A percentile compares a stretch with the other conserved stretches of the same genome.
These are phyloP conservation scores for Peribatodes rhomboidaria DNA, from an alignment of 2,888 invertebrate genomes.

Conservation along the genomic window DNA sequence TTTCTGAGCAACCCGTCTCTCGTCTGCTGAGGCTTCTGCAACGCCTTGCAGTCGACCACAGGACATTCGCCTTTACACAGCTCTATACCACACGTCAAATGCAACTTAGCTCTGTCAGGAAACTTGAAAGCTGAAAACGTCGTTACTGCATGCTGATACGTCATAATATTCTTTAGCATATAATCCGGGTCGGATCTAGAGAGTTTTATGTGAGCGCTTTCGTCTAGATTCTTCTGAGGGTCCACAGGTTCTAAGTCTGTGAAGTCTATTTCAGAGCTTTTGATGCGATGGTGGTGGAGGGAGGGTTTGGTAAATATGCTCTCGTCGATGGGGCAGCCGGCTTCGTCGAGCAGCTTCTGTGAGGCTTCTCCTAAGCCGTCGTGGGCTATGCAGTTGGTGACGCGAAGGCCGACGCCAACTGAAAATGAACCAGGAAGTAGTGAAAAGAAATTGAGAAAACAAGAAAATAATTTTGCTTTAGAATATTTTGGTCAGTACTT, in stretches of 20 bases:
- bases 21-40: conserved; percentile 78
- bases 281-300: conserved; percentile 74
- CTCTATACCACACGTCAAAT: conserved; percentile 92
- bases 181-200: conserved; percentile 72
- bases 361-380: conserved; percentile 92
- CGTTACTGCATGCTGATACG: conserved; percentile 83
- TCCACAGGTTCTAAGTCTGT: conserved; percentile 72
- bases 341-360: conserved; percentile 90
- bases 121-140: conserved; percentile 94
- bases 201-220: conserved; percentile 64
- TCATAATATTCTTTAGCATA: conserved; percentile 81
- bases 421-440: conserved; percentile 54
- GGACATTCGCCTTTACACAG: conserved; percentile 91
- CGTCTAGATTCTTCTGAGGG: conserved; percentile 66
- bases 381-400: conserved; percentile 92
- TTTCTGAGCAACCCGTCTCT: conserved; percentile 79
- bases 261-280: conserved; percentile 73
- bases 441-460: not conserved
- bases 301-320: conserved; percentile 86
- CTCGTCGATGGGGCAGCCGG: conserved; percentile 92
- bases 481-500: too few relatives aligned
- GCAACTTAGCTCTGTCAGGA: conserved; percentile 92
- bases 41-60: conserved; percentile 83
- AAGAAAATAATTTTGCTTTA: too few relatives aligned
- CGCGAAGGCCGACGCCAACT: conserved; percentile 90